Percentiles rank a stretch among this genome's conserved stretches.
Evolutionary conservation across 2,113 vertebrate species (phyloP).

Genomic region (Microtus pennsylvanicus): DNA sequence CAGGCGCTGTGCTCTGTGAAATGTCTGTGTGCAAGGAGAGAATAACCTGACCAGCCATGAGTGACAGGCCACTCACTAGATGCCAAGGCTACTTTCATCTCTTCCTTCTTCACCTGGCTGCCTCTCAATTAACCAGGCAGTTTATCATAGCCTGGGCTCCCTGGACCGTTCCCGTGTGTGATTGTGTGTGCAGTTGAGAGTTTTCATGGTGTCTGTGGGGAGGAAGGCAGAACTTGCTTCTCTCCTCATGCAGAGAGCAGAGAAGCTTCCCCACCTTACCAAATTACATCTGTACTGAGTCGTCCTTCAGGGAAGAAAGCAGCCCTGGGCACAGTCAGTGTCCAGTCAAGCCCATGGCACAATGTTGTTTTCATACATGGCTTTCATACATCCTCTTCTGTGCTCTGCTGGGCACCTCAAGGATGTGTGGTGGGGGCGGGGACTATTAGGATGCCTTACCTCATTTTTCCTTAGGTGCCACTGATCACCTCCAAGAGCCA

Average conservation of each 20-base stretch:
- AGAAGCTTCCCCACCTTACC: fast-evolving
- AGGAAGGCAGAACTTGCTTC: not conserved
- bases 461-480: not conserved
- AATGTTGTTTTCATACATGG: not conserved
- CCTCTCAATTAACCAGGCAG: not conserved
- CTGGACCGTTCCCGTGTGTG: not conserved
- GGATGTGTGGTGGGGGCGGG: fast-evolving
- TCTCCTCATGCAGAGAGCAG: fast-evolving
- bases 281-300: fast-evolving
- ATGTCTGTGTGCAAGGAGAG: not conserved
- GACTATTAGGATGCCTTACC: not conserved
- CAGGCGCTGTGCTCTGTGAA: not conserved
- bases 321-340: not conserved
- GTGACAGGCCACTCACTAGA: not conserved
- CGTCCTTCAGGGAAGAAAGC: fast-evolving
- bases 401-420: not conserved
- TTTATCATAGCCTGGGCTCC: not conserved
- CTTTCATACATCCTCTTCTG: not conserved
- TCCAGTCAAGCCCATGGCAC: not conserved
- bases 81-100: not conserved
- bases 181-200: not conserved
- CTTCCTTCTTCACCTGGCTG: not conserved
- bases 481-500: not conserved
- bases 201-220: fast-evolving
- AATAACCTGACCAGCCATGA: fast-evolving